phyloP scores from a whole-genome alignment of 2,797 vertebrate genomes.

The Galago senegalensis region DNA sequence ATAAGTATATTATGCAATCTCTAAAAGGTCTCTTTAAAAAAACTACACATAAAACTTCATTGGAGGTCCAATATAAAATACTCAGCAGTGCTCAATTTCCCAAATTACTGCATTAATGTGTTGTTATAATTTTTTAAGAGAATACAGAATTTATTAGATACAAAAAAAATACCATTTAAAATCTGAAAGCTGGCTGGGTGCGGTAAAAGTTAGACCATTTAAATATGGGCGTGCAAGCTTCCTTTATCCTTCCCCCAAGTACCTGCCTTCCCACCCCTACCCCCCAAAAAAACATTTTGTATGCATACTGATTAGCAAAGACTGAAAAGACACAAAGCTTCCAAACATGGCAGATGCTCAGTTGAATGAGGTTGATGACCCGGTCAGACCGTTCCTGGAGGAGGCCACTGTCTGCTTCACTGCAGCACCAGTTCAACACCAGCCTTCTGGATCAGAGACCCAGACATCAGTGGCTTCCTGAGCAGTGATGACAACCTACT shows the following conservation, averaged over 20 bases:
- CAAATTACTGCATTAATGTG: neutral
- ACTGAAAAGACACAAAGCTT: neutral
- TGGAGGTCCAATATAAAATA: neutral
- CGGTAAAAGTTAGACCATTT: conserved; percentile 75
- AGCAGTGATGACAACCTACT: neutral
- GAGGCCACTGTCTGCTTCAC: no score
- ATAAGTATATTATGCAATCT: neutral
- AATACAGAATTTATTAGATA: conserved; percentile 84
- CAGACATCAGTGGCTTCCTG: no score
- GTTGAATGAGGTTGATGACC: neutral
- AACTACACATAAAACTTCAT: neutral
- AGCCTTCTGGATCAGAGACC: neutral
- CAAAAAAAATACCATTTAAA: no score
- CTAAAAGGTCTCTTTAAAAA: neutral
- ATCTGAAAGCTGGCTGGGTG: no score
- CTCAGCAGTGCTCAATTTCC: neutral
- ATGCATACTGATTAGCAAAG: no score
- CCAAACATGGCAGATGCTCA: neutral
- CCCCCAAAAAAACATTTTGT: no score
- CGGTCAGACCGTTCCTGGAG: neutral
- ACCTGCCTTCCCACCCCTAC: no score
- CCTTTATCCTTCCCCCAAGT: neutral
- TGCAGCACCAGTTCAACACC: accelerated
- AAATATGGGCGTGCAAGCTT: neutral
- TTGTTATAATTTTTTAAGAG: conserved; percentile 45